Percentiles rank a stretch among this genome's conserved stretches.
These are phyloP conservation scores for Sigmodon hispidus DNA, from an alignment of 2,113 vertebrate genomes.

Conservation along the genomic window DNA sequence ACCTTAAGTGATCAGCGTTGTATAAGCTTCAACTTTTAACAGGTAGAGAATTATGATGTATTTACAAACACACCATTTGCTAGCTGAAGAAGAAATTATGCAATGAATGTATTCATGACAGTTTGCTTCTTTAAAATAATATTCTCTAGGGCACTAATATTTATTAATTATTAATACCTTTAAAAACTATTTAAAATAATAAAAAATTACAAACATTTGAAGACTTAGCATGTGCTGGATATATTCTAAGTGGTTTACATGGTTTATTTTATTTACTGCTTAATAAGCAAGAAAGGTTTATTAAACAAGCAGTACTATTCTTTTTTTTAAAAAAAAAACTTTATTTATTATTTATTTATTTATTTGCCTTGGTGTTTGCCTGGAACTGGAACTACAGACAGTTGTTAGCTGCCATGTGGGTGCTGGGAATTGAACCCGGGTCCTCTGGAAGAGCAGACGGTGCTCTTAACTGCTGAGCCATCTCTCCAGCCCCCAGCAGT, in stretches of 20 bases:
- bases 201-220: conserved; percentile 32
- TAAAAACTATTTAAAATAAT: conserved; percentile 51
- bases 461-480: too few species aligned
- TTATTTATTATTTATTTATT: too few species aligned
- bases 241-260: conserved; percentile 3
- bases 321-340: too few species aligned
- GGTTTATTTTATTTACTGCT: conserved; percentile 50
- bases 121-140: conserved; percentile 46
- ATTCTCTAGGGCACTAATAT: conserved; percentile 28
- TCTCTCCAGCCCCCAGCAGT: too few species aligned
- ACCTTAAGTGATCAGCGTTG: conserved; percentile 55
- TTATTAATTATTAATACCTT: conserved; percentile 52
- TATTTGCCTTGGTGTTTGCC: too few species aligned
- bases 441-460: too few species aligned
- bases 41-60: neutral
- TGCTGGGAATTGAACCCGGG: too few species aligned
- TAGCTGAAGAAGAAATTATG: conserved; percentile 39
- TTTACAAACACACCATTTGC: conserved; percentile 18
- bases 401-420: too few species aligned
- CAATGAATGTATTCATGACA: neutral
- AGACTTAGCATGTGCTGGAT: neutral
- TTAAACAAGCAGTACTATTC: conserved; percentile 2
- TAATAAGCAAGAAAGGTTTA: conserved; percentile 18
- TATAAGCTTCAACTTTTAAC: neutral
- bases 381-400: too few species aligned